A percentile compares a stretch with the other conserved stretches of the same genome.
phyloP scores from a whole-genome alignment of 2,797 vertebrate genomes.

The Taenioides sp. region DNA sequence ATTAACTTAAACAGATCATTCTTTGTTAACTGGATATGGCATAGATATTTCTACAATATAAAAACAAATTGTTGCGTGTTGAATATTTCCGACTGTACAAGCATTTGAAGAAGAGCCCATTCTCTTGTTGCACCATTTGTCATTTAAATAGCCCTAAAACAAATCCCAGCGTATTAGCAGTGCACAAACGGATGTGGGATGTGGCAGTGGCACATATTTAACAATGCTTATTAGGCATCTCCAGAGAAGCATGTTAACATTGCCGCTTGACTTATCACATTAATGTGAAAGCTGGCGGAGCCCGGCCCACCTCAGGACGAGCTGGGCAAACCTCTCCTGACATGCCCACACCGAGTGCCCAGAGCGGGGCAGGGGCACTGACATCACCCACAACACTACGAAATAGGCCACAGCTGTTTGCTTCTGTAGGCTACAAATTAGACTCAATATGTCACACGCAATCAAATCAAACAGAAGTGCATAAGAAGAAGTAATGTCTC shows the following conservation, averaged over 20 bases:
- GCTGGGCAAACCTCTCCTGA: constrained; percentile 74
- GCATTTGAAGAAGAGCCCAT: not conserved
- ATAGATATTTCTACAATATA: not conserved
- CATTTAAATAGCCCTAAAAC: not conserved
- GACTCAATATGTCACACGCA: constrained; percentile 89
- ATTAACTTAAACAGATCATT: too few relatives aligned
- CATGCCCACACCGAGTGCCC: constrained; percentile 76
- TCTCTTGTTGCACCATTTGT: not conserved
- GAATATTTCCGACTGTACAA: not conserved
- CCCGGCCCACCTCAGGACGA: constrained; percentile 62
- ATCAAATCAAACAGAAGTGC: constrained; percentile 83
- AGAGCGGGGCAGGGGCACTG: constrained; percentile 81
- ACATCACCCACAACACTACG: constrained; percentile 79
- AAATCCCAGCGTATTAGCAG: constrained; percentile 7
- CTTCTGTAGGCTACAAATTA: constrained; percentile 89
- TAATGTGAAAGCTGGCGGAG: constrained; percentile 56
- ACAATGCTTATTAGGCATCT: constrained; percentile 44
- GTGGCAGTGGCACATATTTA: constrained; percentile 41
- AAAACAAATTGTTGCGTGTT: not conserved
- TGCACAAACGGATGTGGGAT: constrained; percentile 19
- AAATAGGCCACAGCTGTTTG: constrained; percentile 92
- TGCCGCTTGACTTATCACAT: constrained; percentile 48
- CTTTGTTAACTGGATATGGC: too few relatives aligned
- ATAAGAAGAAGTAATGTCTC: constrained; percentile 52
- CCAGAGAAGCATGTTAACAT: constrained; percentile 37